phyloP scores from a whole-genome alignment of 1,140 invertebrate genomes.

The Antheraea mylitta region DNA sequence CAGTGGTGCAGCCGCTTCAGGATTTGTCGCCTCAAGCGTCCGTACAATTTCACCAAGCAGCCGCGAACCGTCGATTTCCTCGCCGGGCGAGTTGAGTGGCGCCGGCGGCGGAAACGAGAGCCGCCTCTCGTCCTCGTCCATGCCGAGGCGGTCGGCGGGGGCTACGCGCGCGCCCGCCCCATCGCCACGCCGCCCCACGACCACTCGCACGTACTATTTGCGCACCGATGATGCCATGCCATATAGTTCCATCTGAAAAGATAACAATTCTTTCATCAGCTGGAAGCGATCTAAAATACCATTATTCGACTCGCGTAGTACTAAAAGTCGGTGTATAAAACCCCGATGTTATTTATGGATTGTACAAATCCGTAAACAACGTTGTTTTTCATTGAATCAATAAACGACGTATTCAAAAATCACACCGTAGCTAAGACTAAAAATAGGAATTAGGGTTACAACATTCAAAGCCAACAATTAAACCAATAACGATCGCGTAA shows the following conservation, averaged over 20 bases:
- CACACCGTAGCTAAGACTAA: not conserved
- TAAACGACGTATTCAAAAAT: not conserved
- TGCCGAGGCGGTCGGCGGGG: conserved; percentile 35
- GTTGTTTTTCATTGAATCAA: not conserved
- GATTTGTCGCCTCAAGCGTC: conserved; percentile 71
- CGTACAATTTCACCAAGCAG: conserved; percentile 71
- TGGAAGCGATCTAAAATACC: conserved; percentile 22
- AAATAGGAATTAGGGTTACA: not conserved
- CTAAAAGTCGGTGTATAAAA: conserved; percentile 13
- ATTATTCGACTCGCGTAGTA: conserved; percentile 9
- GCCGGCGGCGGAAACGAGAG: conserved; percentile 73
- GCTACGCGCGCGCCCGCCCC: conserved; percentile 56
- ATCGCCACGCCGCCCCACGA: conserved; percentile 58
- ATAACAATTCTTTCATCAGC: conserved; percentile 27
- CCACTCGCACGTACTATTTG: conserved; percentile 51
- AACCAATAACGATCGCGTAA: no score
- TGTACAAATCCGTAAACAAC: conserved; percentile 14
- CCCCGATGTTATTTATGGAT: conserved; percentile 12
- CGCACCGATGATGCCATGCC: conserved; percentile 58
- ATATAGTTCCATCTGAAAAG: conserved; percentile 64
- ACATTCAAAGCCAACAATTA: no score
- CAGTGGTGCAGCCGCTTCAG: conserved; percentile 65
- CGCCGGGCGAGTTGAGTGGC: conserved; percentile 71
- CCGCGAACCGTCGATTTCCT: conserved; percentile 74
- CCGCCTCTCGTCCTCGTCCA: conserved; percentile 74